These are phyloP conservation scores for Meda fulgida DNA, from an alignment of 2,797 vertebrate species.

Conservation along the genomic window DNA sequence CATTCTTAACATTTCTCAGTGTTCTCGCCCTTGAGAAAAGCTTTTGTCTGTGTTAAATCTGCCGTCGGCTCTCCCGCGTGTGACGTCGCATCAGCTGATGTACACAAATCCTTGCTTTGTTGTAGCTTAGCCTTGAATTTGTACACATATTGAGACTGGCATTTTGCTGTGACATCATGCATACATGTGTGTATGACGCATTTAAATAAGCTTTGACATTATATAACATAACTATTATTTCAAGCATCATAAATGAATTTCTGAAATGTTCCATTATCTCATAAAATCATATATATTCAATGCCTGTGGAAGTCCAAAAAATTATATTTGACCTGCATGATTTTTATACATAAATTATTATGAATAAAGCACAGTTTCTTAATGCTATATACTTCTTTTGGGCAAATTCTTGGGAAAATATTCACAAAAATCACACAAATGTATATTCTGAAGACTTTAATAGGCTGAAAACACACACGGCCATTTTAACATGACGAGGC, in stretches of 20 bases:
- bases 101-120: not conserved
- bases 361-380: not conserved
- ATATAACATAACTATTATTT: not conserved
- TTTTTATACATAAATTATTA: not conserved
- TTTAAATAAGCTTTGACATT: constrained; percentile 1
- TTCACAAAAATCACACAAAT: constrained; percentile 15
- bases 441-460: constrained; percentile 14
- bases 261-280: not conserved
- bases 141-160: not conserved
- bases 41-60: not conserved
- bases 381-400: not conserved
- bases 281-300: not conserved
- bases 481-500: not conserved
- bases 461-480: constrained; percentile 22
- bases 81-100: not conserved
- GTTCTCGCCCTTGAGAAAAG: not conserved
- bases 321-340: not conserved
- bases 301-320: not conserved
- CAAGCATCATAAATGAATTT: not conserved
- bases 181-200: not conserved
- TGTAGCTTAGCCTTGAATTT: not conserved
- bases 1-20: constrained; percentile 2
- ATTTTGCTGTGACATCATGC: not conserved
- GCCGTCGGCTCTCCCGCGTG: not conserved
- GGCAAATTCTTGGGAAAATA: not conserved